A percentile compares a stretch with the other conserved stretches of the same genome.
Conservation (phyloP, 1,140 invertebrate genomes). For the Calliphora vicina region DNA sequence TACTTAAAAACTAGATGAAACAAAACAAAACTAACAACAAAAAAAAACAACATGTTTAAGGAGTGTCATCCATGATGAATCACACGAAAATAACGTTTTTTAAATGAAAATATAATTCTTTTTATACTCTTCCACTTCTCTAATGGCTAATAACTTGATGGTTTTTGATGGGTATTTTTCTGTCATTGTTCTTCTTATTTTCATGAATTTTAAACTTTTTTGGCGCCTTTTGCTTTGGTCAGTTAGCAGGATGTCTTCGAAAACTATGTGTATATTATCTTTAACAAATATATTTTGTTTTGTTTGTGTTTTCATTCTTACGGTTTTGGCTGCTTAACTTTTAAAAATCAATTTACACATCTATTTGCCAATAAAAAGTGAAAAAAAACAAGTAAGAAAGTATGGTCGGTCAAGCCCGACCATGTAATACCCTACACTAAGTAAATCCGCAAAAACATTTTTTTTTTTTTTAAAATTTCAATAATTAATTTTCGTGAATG, state of each 20-base stretch:
- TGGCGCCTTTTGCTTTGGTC: neutral
- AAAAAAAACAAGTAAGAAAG: too few species aligned
- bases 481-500: too few species aligned
- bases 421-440: too few species aligned
- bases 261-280: neutral
- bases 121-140: neutral
- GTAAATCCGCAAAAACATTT: too few species aligned
- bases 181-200: too few species aligned
- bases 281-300: neutral
- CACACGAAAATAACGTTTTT: neutral
- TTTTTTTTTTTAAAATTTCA: too few species aligned
- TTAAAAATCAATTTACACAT: neutral
- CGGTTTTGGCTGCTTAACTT: neutral
- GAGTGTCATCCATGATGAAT: conserved; percentile 1
- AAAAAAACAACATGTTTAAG: neutral
- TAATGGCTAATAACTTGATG: neutral
- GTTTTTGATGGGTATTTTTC: neutral
- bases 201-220: neutral
- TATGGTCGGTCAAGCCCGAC: too few species aligned
- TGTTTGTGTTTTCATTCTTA: neutral
- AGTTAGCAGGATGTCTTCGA: neutral
- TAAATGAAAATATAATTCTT: neutral
- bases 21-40: neutral
- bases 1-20: too few species aligned
- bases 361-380: neutral